Evolutionary conservation across 2,113 vertebrate genomes (phyloP).

Genomic region (Apodemus sylvaticus): DNA sequence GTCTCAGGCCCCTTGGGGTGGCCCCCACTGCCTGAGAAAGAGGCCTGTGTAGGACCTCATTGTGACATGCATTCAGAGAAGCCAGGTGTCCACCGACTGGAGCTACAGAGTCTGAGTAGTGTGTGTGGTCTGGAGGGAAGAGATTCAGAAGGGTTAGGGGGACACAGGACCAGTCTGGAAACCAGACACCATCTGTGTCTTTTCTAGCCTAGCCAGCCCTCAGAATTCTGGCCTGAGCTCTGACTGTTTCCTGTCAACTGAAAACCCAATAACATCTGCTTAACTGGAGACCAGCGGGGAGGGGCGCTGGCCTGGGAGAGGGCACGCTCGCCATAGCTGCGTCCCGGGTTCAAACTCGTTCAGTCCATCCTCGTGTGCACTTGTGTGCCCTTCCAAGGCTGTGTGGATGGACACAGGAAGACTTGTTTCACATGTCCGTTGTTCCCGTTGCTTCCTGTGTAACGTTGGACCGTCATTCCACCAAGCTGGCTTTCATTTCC

Average conservation of each 20-base stretch:
- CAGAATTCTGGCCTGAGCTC: constrained; percentile 39
- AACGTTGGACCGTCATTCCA: neutral
- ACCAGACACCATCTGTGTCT: constrained; percentile 51
- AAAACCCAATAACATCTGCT: constrained; percentile 36
- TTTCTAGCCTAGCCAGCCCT: neutral
- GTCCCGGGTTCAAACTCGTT: neutral
- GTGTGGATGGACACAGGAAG: neutral
- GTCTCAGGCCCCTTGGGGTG: neutral
- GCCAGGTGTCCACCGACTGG: neutral
- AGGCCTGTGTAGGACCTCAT: neutral
- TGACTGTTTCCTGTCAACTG: constrained; percentile 68
- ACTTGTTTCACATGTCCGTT: neutral
- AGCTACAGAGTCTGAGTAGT: neutral
- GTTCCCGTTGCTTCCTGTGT: neutral
- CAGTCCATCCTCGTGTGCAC: neutral
- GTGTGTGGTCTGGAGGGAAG: neutral
- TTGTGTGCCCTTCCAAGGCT: neutral
- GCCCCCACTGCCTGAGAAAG: neutral
- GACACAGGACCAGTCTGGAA: neutral
- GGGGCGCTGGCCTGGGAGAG: neutral
- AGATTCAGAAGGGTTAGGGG: neutral
- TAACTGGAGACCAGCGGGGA: neutral
- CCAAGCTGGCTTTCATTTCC: neutral
- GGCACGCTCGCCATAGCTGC: neutral
- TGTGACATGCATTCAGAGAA: neutral